A percentile compares a stretch with the other conserved stretches of the same genome.
These are phyloP conservation scores for Junonia oenone DNA, from an alignment of 2,888 invertebrate species.

Conservation along the genomic window DNA sequence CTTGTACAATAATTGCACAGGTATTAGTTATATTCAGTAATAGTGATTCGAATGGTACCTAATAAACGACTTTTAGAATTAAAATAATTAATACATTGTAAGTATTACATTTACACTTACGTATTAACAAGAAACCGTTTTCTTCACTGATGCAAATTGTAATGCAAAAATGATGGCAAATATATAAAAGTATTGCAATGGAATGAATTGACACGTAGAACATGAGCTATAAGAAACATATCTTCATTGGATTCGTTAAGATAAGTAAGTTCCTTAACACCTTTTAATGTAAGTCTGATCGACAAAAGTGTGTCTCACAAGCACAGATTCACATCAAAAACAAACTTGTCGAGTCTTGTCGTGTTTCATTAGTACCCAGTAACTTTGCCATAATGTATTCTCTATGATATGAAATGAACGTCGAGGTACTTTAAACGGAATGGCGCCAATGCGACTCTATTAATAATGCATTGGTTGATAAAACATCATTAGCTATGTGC, in stretches of 20 bases:
- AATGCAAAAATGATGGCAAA: too few species aligned
- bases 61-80: not conserved
- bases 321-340: conserved; percentile 15
- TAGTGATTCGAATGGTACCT: not conserved
- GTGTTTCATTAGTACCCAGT: conserved; percentile 19
- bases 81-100: not conserved
- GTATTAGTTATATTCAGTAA: conserved; percentile 11
- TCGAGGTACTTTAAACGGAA: conserved; percentile 18
- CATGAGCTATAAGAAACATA: conserved; percentile 43
- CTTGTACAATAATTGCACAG: conserved; percentile 4
- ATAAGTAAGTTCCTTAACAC: conserved; percentile 40
- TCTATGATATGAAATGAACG: conserved; percentile 18
- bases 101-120: too few species aligned
- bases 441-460: conserved; percentile 26
- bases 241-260: conserved; percentile 52
- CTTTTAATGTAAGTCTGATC: conserved; percentile 28
- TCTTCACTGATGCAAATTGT: not conserved
- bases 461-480: conserved; percentile 29
- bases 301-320: conserved; percentile 25
- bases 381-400: conserved; percentile 23
- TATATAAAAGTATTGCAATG: conserved; percentile 28
- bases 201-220: conserved; percentile 29
- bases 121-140: conserved; percentile 7
- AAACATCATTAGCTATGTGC: conserved; percentile 19
- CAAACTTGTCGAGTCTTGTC: conserved; percentile 17